Evolutionary conservation across 2,113 vertebrate species (phyloP), one percentile per base, ranked within the genome.

Genomic region (Pristiophorus japonicus): DNA sequence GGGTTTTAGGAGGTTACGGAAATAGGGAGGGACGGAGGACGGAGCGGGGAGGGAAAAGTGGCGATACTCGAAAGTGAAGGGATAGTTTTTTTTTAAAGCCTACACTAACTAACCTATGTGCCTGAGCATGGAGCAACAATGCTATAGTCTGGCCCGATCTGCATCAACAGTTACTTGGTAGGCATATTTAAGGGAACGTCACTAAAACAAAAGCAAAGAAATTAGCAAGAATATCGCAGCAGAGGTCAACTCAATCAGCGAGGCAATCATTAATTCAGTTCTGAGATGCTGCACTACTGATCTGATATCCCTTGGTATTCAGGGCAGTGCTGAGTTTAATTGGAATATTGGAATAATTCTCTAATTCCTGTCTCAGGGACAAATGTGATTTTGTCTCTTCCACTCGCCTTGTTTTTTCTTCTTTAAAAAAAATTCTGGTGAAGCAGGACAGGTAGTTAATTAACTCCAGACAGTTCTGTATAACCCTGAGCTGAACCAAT

Each of bases 381-480:
- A 18, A 59, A n/a, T 22, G 88, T 63, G 88, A 92, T 92, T 92
- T 10, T 24, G 34, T 92, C 88, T 92, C 59, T 8, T 10, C 18
- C 20, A 11, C 88, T 92, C n/a, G n/a, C 27, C 55, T 34, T 92
- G 18, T 22, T 63, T n/a, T n/a, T n/a, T n/a, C n/a, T n/a, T n/a
- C n/a, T n/a, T 20, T 88, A 63, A 11, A 92, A 59, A 55, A 1
- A 30, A 88, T 20, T 22, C 34, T 92, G 88, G 34, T 38, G 59
- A 92, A 92, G 88, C 34, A 65, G 88, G 59, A 20, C 88, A 92
- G 59, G 88, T 92, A 92, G 59, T 63, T 92, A 92, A 65, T 92
- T 92, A 92, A 92, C 34, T 92, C 59, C 30, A 63, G 88, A n/a
- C 88, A 92, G 34, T n/a, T 38, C 63, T 42, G 16, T 92, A 63